Percentiles rank a stretch among this genome's conserved stretches.
Evolutionary conservation across 2,888 invertebrate genomes (phyloP).

Genomic region (Ischnura elegans): DNA sequence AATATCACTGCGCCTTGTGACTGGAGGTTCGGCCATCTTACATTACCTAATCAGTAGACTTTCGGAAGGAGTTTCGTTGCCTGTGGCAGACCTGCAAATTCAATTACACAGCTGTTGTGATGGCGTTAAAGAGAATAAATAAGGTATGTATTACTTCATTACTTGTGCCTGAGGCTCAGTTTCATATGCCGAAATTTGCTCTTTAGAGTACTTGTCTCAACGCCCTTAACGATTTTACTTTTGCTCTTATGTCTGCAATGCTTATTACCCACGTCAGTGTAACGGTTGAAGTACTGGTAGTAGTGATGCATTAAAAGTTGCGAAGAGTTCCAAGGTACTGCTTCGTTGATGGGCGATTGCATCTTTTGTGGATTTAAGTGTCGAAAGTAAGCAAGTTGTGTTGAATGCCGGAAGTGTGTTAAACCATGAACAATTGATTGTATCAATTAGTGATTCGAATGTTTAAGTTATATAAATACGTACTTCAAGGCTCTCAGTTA

Average conservation of each 20-base stretch:
- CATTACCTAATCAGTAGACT: conserved; percentile 92
- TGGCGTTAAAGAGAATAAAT: conserved; percentile 99
- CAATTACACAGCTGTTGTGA: conserved; percentile 80
- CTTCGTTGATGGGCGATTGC: neutral
- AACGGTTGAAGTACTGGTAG: conserved; percentile 69
- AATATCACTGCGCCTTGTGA: conserved; percentile 66
- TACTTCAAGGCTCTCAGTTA: neutral
- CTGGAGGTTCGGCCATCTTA: conserved; percentile 84
- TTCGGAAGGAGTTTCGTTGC: conserved; percentile 91
- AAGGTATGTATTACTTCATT: conserved; percentile 82
- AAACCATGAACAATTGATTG: conserved; percentile 62
- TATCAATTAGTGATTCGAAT: conserved; percentile 28
- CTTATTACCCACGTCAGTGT: conserved; percentile 59
- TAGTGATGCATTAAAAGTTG: neutral
- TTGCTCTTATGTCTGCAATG: conserved; percentile 36
- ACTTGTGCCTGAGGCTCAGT: neutral
- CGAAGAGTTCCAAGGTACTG: neutral
- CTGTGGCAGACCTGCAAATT: conserved; percentile 85
- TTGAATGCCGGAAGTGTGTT: conserved; percentile 65
- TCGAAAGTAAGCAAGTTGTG: conserved; percentile 37
- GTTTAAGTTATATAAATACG: neutral
- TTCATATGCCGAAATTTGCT: neutral
- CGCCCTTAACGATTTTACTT: conserved; percentile 78
- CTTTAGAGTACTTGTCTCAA: conserved; percentile 64
- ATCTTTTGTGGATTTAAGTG: neutral